Evolutionary conservation across 2,797 vertebrate genomes (phyloP).

Genomic region (Toxotes lorentzi): DNA sequence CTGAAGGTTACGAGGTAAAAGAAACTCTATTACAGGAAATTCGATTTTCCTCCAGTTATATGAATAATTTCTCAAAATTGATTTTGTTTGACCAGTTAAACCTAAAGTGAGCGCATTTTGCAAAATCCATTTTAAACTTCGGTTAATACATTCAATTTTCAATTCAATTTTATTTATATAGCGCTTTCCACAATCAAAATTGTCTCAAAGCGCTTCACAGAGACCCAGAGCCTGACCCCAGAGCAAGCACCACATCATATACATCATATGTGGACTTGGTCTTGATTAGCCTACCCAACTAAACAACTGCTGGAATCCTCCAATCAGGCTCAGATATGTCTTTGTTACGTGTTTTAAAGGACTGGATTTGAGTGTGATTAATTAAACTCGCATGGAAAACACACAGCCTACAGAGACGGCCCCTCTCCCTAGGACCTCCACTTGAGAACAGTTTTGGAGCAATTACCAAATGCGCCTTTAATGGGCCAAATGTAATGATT

Average conservation of each 20-base stretch:
- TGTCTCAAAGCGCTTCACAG: too few species aligned
- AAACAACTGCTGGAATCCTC: slow-evolving; percentile 28
- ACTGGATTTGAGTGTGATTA: slow-evolving; percentile 58
- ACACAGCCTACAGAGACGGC: slow-evolving; percentile 60
- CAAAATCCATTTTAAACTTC: slow-evolving; percentile 26
- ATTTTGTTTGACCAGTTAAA: slow-evolving; percentile 33
- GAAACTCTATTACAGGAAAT: background rate
- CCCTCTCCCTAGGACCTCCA: slow-evolving; percentile 66
- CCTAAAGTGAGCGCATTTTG: slow-evolving; percentile 15
- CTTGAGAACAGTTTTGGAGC: slow-evolving; percentile 71
- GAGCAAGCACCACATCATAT: too few species aligned
- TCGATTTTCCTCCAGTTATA: background rate
- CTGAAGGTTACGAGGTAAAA: slow-evolving; percentile 10
- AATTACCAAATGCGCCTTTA: slow-evolving; percentile 67
- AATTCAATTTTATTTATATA: too few species aligned
- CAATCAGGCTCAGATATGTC: slow-evolving; percentile 25
- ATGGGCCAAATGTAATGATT: slow-evolving; percentile 80
- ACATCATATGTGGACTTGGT: slow-evolving; percentile 1
- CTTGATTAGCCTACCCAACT: slow-evolving; percentile 11
- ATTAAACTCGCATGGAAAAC: slow-evolving; percentile 74
- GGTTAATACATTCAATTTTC: too few species aligned
- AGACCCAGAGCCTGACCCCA: too few species aligned
- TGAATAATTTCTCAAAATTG: slow-evolving; percentile 14
- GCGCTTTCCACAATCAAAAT: too few species aligned
- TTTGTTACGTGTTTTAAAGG: slow-evolving; percentile 43